phyloP scores from a whole-genome alignment of 2,113 vertebrate genomes.

The Tursiops truncatus region DNA sequence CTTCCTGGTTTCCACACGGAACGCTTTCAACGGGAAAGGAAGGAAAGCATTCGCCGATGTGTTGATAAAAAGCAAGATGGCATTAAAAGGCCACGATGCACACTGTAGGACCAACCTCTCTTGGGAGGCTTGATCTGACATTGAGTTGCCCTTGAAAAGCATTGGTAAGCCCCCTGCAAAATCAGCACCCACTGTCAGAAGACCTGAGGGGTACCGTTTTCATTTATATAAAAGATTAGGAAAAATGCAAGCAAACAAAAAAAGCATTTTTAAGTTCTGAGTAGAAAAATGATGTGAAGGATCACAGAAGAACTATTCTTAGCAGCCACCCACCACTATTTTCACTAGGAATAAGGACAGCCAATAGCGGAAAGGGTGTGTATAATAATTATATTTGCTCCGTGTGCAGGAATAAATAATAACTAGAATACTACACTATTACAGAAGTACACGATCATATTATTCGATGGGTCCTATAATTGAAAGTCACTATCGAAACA shows the following conservation, averaged over 20 bases:
- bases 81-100: neutral
- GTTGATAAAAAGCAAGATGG: slow-evolving; percentile 58
- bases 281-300: neutral
- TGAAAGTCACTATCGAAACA: neutral
- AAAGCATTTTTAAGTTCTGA: neutral
- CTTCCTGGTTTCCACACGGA: slow-evolving; percentile 60
- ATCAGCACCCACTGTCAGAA: neutral
- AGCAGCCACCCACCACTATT: neutral
- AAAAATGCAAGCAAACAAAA: neutral
- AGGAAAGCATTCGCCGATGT: neutral
- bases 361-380: neutral
- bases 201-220: neutral
- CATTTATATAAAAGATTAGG: neutral
- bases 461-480: neutral
- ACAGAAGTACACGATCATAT: neutral
- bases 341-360: neutral
- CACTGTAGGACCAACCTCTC: neutral
- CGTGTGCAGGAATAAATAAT: neutral
- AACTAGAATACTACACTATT: neutral
- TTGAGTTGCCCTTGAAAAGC: neutral
- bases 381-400: neutral
- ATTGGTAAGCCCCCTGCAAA: neutral
- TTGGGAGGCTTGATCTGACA: neutral
- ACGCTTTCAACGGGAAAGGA: slow-evolving; percentile 63
- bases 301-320: neutral